Evolutionary conservation across 2,797 vertebrate genomes (phyloP).

Genomic region (Ficedula albicollis): DNA sequence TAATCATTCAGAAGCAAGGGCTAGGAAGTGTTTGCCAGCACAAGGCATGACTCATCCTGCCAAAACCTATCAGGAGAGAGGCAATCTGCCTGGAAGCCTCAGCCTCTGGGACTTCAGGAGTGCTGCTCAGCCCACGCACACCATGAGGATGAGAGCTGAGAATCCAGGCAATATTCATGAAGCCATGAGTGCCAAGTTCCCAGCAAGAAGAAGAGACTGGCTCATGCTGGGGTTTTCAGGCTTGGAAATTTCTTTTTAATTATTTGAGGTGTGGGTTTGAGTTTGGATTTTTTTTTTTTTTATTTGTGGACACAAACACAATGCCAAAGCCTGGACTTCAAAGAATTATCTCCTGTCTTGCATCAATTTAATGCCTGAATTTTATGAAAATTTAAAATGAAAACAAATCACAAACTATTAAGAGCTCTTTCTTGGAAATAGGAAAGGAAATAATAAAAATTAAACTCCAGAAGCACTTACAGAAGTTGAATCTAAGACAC

Average conservation of each 20-base stretch:
- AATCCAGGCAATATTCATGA: not conserved
- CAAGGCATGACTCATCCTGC: not conserved
- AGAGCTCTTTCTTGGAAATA: not conserved
- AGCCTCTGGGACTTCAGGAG: constrained; percentile 28
- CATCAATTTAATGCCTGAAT: not conserved
- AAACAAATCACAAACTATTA: not conserved
- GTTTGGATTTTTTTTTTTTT: not conserved
- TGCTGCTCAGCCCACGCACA: not conserved
- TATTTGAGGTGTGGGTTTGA: not conserved
- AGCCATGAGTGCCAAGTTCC: not conserved
- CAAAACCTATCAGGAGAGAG: not conserved
- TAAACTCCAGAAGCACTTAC: not conserved
- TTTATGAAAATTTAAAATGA: not conserved
- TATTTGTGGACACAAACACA: not conserved
- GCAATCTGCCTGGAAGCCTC: not conserved
- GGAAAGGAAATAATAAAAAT: not conserved
- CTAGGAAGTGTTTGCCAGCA: constrained; percentile 29
- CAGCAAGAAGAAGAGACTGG: not conserved
- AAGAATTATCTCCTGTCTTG: not conserved
- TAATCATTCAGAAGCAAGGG: not conserved
- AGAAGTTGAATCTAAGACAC: not conserved
- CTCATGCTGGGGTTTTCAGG: not conserved
- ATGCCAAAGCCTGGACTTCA: not conserved
- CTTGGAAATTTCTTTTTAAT: not conserved
- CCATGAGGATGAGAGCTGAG: not conserved